phyloP scores from a whole-genome alignment of 2,888 invertebrate genomes.

The Pemphredon lugubris region DNA sequence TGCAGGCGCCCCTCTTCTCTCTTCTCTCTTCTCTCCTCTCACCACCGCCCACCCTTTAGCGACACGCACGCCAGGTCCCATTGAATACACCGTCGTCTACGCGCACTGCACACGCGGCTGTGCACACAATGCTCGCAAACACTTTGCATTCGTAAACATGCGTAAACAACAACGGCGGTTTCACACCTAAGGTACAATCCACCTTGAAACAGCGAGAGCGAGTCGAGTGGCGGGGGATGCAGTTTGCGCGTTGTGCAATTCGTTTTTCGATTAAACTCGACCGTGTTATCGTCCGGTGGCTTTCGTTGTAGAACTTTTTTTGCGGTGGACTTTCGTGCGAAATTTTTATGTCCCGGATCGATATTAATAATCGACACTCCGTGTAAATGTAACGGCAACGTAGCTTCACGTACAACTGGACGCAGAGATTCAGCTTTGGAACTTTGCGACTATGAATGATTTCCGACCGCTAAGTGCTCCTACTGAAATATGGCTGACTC shows the following conservation, averaged over 20 bases:
- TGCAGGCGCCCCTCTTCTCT: conserved; percentile 57
- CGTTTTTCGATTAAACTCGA: not conserved
- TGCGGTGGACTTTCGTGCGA: not conserved
- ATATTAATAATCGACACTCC: no score
- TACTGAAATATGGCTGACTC: no score
- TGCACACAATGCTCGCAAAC: conserved; percentile 79
- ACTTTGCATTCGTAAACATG: conserved; percentile 80
- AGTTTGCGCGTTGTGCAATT: not conserved
- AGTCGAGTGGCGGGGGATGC: conserved; percentile 1
- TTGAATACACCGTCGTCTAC: conserved; percentile 71
- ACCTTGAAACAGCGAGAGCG: conserved; percentile 47
- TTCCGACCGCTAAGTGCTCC: no score
- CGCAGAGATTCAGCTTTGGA: no score
- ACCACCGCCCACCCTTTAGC: conserved; percentile 52
- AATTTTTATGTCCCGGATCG: no score
- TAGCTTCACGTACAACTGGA: no score
- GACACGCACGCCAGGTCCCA: conserved; percentile 71
- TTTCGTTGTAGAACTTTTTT: not conserved
- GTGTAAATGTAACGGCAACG: no score
- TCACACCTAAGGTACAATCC: conserved; percentile 75
- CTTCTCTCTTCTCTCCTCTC: conserved; percentile 30
- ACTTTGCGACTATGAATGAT: no score
- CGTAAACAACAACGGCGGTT: conserved; percentile 78
- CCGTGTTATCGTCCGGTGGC: not conserved
- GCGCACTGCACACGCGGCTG: conserved; percentile 67